Evolutionary conservation across 1,140 invertebrate species (phyloP).

Genomic region (Samia ricini): DNA sequence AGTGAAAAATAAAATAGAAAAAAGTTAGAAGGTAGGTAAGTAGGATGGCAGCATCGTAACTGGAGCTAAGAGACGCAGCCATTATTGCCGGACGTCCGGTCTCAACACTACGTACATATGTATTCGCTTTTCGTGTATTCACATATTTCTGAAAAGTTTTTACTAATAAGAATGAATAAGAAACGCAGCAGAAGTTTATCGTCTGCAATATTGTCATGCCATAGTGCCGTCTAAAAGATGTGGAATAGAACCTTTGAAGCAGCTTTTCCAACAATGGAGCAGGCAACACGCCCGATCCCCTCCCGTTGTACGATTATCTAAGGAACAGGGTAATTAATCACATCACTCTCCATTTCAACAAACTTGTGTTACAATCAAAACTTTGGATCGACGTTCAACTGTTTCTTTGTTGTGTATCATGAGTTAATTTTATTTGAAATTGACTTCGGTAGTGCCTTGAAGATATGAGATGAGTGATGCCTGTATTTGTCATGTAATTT

Average conservation of each 20-base stretch:
- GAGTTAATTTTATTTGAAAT: slow-evolving; percentile 4
- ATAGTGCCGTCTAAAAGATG: slow-evolving; percentile 76
- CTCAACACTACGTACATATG: slow-evolving; percentile 55
- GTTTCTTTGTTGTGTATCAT: slow-evolving; percentile 16
- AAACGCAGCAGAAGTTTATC: slow-evolving; percentile 75
- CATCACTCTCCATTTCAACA: slow-evolving; percentile 67
- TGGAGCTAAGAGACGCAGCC: slow-evolving; percentile 65
- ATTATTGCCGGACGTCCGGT: slow-evolving; percentile 62
- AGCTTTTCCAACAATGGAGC: slow-evolving; percentile 77
- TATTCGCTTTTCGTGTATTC: slow-evolving; percentile 68
- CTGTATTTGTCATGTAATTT: background rate
- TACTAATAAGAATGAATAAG: slow-evolving; percentile 73
- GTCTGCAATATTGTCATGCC: slow-evolving; percentile 74
- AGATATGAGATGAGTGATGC: slow-evolving; percentile 4
- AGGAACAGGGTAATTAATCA: slow-evolving; percentile 71
- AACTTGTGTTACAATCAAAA: slow-evolving; percentile 11
- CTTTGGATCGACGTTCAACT: slow-evolving; percentile 4
- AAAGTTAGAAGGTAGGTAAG: slow-evolving; percentile 65
- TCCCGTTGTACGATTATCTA: slow-evolving; percentile 73
- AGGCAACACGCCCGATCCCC: slow-evolving; percentile 75
- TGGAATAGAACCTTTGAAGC: slow-evolving; percentile 76
- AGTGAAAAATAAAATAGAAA: slow-evolving; percentile 65
- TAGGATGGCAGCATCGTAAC: slow-evolving; percentile 68
- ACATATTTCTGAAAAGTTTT: slow-evolving; percentile 66
- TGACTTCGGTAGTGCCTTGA: slow-evolving; percentile 11